Evolutionary conservation across 2,888 invertebrate genomes (phyloP).

Genomic region (Lasius fuliginosus): DNA sequence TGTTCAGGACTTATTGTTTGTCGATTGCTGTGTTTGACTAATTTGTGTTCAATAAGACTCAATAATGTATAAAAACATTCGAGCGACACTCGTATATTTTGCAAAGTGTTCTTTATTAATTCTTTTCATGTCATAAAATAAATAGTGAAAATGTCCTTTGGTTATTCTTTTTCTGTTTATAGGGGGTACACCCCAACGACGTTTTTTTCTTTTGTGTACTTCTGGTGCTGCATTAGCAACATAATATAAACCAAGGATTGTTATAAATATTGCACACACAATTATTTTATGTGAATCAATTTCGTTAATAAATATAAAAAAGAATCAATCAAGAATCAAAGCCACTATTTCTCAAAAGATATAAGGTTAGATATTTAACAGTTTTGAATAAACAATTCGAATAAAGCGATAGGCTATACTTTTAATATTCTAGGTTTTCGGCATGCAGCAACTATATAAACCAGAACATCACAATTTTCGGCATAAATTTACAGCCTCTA

Average conservation of each 20-base stretch:
- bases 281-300: not conserved
- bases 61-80: not conserved
- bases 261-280: not conserved
- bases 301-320: not conserved
- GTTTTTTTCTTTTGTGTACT: not conserved
- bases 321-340: too few relatives aligned
- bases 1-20: constrained; percentile 11
- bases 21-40: not conserved
- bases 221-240: not conserved
- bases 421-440: too few relatives aligned
- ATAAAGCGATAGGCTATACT: too few relatives aligned
- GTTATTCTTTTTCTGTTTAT: not conserved
- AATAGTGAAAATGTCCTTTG: constrained; percentile 25
- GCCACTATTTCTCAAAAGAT: too few relatives aligned
- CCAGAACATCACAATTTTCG: not conserved
- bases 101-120: constrained; percentile 7
- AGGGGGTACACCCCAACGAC: constrained; percentile 5
- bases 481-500: not conserved
- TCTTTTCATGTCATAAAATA: constrained; percentile 13
- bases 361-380: too few relatives aligned
- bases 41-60: not conserved
- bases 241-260: constrained; percentile 15
- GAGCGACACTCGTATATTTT: not conserved
- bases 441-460: not conserved
- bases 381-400: too few relatives aligned